Percentiles rank a stretch among this genome's conserved stretches.
These are phyloP conservation scores for Philopotamus ludificatus DNA, from an alignment of 1,140 invertebrate genomes.

Conservation along the genomic window DNA sequence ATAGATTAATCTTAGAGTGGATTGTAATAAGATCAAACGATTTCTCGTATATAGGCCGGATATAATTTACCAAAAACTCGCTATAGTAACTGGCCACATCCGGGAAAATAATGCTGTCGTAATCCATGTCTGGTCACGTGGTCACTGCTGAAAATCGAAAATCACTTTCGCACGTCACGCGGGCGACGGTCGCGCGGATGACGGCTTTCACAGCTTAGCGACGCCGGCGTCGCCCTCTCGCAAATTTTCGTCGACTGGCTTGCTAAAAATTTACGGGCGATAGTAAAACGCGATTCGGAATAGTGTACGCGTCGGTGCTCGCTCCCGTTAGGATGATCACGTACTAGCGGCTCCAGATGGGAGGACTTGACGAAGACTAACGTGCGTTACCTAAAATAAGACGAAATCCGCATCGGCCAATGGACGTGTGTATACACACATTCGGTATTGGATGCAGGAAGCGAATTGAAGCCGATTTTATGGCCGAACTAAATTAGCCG, in stretches of 20 bases:
- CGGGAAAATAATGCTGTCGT: slow-evolving; percentile 40
- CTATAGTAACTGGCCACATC: slow-evolving; percentile 39
- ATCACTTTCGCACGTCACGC: neutral
- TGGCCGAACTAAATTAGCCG: slow-evolving; percentile 20
- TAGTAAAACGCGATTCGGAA: neutral
- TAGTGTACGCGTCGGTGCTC: neutral
- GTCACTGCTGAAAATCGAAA: neutral
- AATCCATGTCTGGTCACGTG: slow-evolving; percentile 33
- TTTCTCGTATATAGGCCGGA: too few relatives aligned
- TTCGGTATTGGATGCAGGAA: slow-evolving; percentile 10
- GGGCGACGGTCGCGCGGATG: neutral
- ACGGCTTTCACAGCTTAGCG: too few relatives aligned
- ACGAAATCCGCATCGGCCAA: slow-evolving; percentile 38
- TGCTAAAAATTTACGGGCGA: neutral
- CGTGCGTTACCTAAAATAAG: slow-evolving; percentile 37
- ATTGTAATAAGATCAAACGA: too few relatives aligned
- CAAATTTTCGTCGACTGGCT: too few relatives aligned
- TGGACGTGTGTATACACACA: slow-evolving; percentile 11
- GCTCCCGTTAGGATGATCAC: neutral
- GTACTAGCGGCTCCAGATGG: slow-evolving; percentile 5
- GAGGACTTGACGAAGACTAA: slow-evolving; percentile 34
- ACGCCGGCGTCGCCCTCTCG: too few relatives aligned
- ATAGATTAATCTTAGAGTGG: too few relatives aligned
- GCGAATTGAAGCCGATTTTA: slow-evolving; percentile 19
- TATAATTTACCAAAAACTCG: slow-evolving; percentile 38